Base-by-base conservation (phyloP, 2,797 vertebrate species). In the Pteronotus mesoamericanus region DNA sequence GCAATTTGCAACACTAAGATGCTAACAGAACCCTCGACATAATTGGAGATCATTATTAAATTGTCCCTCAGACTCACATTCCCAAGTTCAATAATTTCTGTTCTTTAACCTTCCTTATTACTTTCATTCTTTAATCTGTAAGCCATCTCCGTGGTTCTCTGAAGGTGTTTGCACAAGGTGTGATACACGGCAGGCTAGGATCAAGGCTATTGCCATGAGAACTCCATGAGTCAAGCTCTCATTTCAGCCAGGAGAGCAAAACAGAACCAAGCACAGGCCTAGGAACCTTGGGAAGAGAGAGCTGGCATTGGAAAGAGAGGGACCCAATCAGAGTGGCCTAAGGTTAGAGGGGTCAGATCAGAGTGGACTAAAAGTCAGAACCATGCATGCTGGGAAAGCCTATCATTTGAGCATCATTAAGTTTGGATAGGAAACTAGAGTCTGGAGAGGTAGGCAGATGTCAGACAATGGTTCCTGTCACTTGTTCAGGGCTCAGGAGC, bases 41-140 rank as follows among this genome's bases (percentile, higher is more conserved):
- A 96, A 96, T 91, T 92, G 71, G 44, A 92, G 90, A 83, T 37
- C 48, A 74, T 91, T 86, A 93, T 97, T 92, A 95, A 97, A 46
- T 79, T 94, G 74, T 91, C 68, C 82, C 22, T 95, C 53, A 89
- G 74, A 84, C 32, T 89, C 83, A 68, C 78, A 72, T 94, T 94
- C 75, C 16, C 53, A 91, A 82, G 82, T 21, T 91, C 64, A 97
- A 86, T 88, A 77, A 95, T 69, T 69, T 91, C 24, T 94, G 37
- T 80, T 86, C 51, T 94, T 96, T 86, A 96, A 88, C 82, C 57
- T 92, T 92, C 66, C 34, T 72, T 75, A 95, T 90, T 83, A 71
- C 19, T 29, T 32, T 75, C 39, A 64, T 72, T 92, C 64, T 91
- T 91, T 88, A 97, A 92, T 74, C 68, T 92, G 32, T 34, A 72